Evolutionary conservation across 2,888 invertebrate genomes (phyloP), one percentile per base, ranked within the genome.

Genomic region (Drosophila hamatofila): DNA sequence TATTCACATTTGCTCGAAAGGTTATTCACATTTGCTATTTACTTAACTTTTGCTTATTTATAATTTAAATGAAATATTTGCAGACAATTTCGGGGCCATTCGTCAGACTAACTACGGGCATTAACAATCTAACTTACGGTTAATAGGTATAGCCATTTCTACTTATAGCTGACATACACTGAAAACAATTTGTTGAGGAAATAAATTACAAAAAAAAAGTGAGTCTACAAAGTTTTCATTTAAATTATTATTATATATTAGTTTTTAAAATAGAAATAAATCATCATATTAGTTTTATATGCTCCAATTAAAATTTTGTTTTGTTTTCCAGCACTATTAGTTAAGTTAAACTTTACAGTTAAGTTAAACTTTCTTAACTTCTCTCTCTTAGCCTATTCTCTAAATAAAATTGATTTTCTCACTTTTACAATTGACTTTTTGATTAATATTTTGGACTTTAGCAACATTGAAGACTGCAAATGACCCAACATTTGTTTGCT

Each of bases 1-100:
- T 7, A 30, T 18, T 30, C 4, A 23, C 44, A 35, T 33, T 11
- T 46, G 23, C 21, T 39, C 27, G 23, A 46, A 18, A 58, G 62
- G 68, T 49, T 54, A 55, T 58, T 70, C 58, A 61, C 67, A 54
- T 67, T 70, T 69, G 44, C 48, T 67, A 55, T 72, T 75, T 66
- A 56, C 70, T 63, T 67, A 51, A 49, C 42, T 79, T 63, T 58
- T 58, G 67, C 77, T 79, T 77, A 87, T 81, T 59, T 77, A 80
- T 89, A 83, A 83, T 87, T 81, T 75, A 83, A 83, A 83, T 89
- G 87, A 87, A 67, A 81, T 81, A 86, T 86, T 58, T 67, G 9
- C 42, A 12, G 23, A 57, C 59, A 39, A 73, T 80, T 82, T 60
- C 49, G 35, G 30, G 39, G 42, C 11, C 81, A 88, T 83, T 74